Conservation (phyloP, 2,797 vertebrate species). For the Hipposideros larvatus region DNA sequence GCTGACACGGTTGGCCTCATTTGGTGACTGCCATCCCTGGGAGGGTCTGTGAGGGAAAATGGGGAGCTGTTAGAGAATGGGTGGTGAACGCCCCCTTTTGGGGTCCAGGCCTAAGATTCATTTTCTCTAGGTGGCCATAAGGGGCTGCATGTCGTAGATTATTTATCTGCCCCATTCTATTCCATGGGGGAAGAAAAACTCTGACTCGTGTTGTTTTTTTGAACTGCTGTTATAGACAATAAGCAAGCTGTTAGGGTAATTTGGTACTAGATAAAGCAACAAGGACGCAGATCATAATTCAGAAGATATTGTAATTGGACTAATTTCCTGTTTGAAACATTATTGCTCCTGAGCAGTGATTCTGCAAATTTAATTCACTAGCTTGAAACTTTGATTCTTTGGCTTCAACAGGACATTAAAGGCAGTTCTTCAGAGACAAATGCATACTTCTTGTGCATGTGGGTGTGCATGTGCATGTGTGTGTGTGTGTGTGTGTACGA, state of each 20-base stretch:
- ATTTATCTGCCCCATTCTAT: neutral
- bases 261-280: slow-evolving; percentile 54
- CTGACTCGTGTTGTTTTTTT: neutral
- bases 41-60: neutral
- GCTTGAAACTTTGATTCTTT: slow-evolving; percentile 62
- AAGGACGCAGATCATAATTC: slow-evolving; percentile 80
- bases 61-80: neutral
- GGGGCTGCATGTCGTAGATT: neutral
- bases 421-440: slow-evolving; percentile 29
- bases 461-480: neutral
- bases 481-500: too few species aligned
- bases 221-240: neutral
- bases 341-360: slow-evolving; percentile 81
- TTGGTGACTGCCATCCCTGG: neutral
- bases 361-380: slow-evolving; percentile 81
- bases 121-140: neutral
- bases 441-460: neutral
- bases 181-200: neutral
- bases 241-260: neutral
- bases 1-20: neutral
- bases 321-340: slow-evolving; percentile 89
- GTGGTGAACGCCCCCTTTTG: neutral
- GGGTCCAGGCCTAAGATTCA: neutral
- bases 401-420: slow-evolving; percentile 40
- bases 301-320: slow-evolving; percentile 88